Percentiles rank a stretch among this genome's conserved stretches.
These are phyloP conservation scores for Bombus pascuorum DNA, from an alignment of 1,140 invertebrate genomes.

Conservation along the genomic window DNA sequence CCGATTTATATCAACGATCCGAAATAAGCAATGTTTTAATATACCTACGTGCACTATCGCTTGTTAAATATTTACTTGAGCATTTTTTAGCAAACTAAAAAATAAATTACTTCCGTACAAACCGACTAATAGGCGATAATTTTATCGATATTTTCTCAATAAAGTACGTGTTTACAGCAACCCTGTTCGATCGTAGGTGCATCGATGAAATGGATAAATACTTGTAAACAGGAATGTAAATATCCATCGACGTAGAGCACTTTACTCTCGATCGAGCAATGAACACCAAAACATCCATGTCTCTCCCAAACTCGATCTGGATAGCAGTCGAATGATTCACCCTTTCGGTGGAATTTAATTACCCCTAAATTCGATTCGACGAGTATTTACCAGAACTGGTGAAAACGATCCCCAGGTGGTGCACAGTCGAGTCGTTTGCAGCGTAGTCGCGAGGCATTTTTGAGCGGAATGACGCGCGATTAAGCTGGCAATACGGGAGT, in stretches of 20 bases:
- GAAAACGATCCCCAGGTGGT: slow-evolving; percentile 5
- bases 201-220: not conserved
- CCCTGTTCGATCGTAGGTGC: too few species aligned
- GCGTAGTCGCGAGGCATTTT: slow-evolving; percentile 4
- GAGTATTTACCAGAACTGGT: not conserved
- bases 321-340: not conserved
- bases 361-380: not conserved
- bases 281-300: too few species aligned
- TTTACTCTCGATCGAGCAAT: not conserved
- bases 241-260: not conserved
- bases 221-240: not conserved
- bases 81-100: not conserved
- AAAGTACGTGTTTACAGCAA: not conserved
- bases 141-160: not conserved
- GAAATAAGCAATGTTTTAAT: too few species aligned
- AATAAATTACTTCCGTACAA: not conserved
- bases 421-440: not conserved
- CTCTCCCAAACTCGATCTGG: not conserved
- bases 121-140: not conserved
- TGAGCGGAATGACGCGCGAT: slow-evolving; percentile 7
- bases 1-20: too few species aligned
- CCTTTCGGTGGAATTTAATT: not conserved
- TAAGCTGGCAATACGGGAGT: slow-evolving; percentile 10
- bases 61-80: not conserved
- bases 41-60: too few species aligned